Percentiles rank a stretch among this genome's conserved stretches.
Evolutionary conservation across 2,797 vertebrate species (phyloP).

Genomic region (Spea hammondii): DNA sequence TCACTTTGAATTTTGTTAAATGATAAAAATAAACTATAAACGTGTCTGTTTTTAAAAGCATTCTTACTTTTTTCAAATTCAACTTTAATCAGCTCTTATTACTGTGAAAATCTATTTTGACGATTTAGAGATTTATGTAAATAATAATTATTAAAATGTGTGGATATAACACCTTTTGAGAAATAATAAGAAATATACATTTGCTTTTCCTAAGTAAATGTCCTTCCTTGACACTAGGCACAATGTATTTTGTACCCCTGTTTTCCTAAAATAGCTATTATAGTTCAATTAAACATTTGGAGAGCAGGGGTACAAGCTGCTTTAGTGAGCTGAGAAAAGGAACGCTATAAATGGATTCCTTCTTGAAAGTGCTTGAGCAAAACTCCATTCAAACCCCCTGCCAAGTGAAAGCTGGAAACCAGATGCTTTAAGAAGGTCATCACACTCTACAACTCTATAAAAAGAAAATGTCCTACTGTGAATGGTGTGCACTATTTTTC

Average conservation of each 20-base stretch:
- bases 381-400: conserved; percentile 55
- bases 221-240: neutral
- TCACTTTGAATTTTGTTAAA: no score
- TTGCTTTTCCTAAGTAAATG: neutral
- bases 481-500: conserved; percentile 56
- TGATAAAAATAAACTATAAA: no score
- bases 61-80: no score
- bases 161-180: no score
- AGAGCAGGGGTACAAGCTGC: conserved; percentile 35
- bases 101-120: no score
- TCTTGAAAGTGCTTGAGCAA: conserved; percentile 55
- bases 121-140: no score
- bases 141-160: no score
- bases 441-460: conserved; percentile 55
- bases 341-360: conserved; percentile 53
- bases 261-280: neutral
- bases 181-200: no score
- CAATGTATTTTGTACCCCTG: no score
- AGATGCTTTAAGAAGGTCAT: conserved; percentile 56
- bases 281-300: conserved; percentile 17
- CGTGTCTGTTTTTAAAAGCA: no score
- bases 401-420: conserved; percentile 58
- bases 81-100: no score
- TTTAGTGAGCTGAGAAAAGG: conserved; percentile 51
- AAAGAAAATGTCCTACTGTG: conserved; percentile 59